Percentiles rank a stretch among this genome's conserved stretches.
Evolutionary conservation across 2,797 vertebrate genomes (phyloP).

Genomic region (Choloepus didactylus): DNA sequence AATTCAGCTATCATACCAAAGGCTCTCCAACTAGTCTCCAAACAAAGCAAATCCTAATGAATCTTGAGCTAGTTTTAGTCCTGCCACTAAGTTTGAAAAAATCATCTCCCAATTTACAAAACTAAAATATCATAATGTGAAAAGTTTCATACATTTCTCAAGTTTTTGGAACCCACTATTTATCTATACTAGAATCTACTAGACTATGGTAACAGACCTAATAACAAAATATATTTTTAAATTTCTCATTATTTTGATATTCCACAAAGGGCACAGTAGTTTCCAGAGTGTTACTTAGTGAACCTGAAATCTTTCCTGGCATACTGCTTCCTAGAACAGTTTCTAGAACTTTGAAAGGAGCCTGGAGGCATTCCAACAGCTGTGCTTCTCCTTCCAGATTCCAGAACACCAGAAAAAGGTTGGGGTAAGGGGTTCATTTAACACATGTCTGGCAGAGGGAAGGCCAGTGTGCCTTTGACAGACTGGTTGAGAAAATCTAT

Average conservation of each 20-base stretch:
- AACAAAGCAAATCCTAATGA: background rate
- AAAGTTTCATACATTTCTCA: constrained; percentile 3
- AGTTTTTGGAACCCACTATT: background rate
- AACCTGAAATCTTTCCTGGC: background rate
- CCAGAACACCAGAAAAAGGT: background rate
- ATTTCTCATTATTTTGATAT: background rate
- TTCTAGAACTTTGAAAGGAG: background rate
- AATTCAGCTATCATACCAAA: background rate
- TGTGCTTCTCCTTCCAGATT: background rate
- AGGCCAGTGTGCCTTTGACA: background rate
- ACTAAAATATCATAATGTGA: background rate
- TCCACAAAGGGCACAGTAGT: background rate
- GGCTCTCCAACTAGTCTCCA: background rate
- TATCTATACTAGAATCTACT: background rate
- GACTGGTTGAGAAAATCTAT: background rate
- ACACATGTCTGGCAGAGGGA: background rate
- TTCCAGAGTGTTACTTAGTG: background rate
- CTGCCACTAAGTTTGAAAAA: background rate
- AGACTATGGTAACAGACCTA: constrained; percentile 23
- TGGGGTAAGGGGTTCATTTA: background rate
- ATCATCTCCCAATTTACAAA: constrained; percentile 25
- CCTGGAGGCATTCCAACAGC: background rate
- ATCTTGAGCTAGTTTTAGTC: constrained; percentile 10
- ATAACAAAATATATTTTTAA: background rate
- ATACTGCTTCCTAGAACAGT: background rate